These are phyloP conservation scores for Lamellibrachia satsuma DNA, from an alignment of 2,888 invertebrate species.

Conservation along the genomic window DNA sequence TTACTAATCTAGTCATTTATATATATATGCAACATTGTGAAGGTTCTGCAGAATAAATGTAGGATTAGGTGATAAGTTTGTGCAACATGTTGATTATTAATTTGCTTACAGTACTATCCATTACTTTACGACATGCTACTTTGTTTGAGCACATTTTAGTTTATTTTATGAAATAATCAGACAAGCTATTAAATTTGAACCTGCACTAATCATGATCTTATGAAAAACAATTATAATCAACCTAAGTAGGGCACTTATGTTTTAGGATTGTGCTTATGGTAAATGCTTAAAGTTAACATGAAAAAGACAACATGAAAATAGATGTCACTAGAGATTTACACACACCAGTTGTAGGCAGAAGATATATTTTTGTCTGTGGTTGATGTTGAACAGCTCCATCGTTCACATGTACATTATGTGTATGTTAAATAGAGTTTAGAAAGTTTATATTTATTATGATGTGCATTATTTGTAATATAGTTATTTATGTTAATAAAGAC, in stretches of 20 bases:
- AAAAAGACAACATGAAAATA: neutral
- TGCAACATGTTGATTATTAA: neutral
- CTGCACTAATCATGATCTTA: too few relatives aligned
- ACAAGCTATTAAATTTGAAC: too few relatives aligned
- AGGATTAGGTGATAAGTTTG: neutral
- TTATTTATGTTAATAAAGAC: slow-evolving; percentile 26
- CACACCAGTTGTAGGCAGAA: neutral
- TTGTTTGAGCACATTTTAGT: too few relatives aligned
- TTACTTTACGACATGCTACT: too few relatives aligned
- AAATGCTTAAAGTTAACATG: neutral
- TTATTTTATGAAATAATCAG: too few relatives aligned
- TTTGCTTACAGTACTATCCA: neutral
- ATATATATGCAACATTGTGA: neutral
- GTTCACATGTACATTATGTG: neutral
- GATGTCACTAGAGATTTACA: neutral
- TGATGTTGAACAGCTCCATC: too few relatives aligned
- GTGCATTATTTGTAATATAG: slow-evolving; percentile 41
- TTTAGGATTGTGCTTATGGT: neutral
- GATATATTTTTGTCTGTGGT: neutral
- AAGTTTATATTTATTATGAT: slow-evolving; percentile 20
- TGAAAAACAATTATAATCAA: neutral
- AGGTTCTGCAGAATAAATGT: neutral
- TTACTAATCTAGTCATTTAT: neutral
- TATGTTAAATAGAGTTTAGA: neutral
- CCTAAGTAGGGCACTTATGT: neutral